These are phyloP conservation scores for Lethenteron reissneri DNA, from an alignment of 2,113 vertebrate species.

Conservation along the genomic window DNA sequence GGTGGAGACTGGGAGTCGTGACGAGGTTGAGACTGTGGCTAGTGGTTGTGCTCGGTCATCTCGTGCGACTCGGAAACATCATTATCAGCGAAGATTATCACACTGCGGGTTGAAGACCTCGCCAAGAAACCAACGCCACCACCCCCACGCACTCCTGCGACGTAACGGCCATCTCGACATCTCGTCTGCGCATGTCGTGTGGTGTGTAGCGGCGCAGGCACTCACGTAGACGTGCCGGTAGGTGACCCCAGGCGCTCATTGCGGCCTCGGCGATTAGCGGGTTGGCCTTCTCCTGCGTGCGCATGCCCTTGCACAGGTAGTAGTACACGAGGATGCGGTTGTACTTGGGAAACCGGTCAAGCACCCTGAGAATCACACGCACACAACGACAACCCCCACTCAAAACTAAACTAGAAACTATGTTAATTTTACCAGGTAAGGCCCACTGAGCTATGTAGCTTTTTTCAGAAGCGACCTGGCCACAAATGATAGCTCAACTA, in stretches of 20 bases:
- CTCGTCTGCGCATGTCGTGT: too few relatives aligned
- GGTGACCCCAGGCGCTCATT: slow-evolving; percentile 2
- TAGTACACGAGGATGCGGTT: neutral
- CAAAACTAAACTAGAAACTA: too few relatives aligned
- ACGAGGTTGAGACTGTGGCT: neutral
- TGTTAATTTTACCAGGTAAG: too few relatives aligned
- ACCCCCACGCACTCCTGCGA: too few relatives aligned
- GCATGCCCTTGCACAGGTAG: slow-evolving; percentile 4
- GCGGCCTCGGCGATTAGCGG: slow-evolving; percentile 1
- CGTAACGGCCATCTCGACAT: too few relatives aligned
- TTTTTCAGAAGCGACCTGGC: too few relatives aligned
- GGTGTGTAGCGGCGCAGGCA: neutral
- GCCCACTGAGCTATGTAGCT: too few relatives aligned
- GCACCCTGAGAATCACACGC: neutral
- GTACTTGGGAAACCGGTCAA: neutral
- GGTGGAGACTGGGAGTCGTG: neutral
- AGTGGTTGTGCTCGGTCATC: neutral
- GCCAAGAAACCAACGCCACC: too few relatives aligned
- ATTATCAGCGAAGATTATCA: neutral
- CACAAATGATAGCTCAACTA: too few relatives aligned
- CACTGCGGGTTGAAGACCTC: too few relatives aligned
- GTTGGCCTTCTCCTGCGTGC: slow-evolving; percentile 1
- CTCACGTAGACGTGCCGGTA: slow-evolving; percentile 4
- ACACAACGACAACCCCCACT: too few relatives aligned
- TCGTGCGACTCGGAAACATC: neutral